Percentiles rank a stretch among this genome's conserved stretches.
phyloP scores from a whole-genome alignment of 2,797 vertebrate species.

The Cetoscarus ocellatus region DNA sequence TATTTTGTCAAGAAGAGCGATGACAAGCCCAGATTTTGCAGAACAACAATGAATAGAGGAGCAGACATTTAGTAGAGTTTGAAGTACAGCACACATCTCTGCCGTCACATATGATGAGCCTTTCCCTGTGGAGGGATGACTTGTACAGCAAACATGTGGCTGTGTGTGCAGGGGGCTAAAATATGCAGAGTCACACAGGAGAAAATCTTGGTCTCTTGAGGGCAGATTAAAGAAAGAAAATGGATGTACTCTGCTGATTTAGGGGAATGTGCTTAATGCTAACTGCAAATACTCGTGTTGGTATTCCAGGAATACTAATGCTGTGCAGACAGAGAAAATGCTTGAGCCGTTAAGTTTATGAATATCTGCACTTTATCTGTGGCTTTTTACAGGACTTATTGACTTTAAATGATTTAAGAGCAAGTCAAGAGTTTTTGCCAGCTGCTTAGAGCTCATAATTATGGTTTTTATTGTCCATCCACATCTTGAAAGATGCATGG shows the following conservation, averaged over 20 bases:
- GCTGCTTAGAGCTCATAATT: not conserved
- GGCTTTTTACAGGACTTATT: not conserved
- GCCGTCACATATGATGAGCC: conserved; percentile 43
- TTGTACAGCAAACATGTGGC: conserved; percentile 61
- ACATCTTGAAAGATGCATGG: no score
- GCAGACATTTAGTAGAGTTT: conserved; percentile 15
- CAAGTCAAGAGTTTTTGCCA: not conserved
- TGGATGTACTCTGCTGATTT: conserved; percentile 52
- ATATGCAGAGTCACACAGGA: conserved; percentile 76
- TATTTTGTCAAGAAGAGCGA: conserved; percentile 13
- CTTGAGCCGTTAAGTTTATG: not conserved
- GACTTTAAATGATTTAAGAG: not conserved
- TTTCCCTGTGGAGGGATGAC: conserved; percentile 37
- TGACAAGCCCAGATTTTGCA: conserved; percentile 9
- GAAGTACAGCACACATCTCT: conserved; percentile 35
- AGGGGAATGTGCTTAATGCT: conserved; percentile 44
- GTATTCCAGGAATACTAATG: conserved; percentile 26
- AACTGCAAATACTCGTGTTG: conserved; percentile 39
- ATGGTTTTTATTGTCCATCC: no score
- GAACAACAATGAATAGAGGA: conserved; percentile 10
- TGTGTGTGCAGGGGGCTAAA: conserved; percentile 55
- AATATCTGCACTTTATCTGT: not conserved
- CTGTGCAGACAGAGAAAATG: not conserved
- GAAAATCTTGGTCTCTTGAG: conserved; percentile 61
- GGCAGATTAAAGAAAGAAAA: conserved; percentile 66